Conservation (phyloP, 2,888 invertebrate species). For the Lepetodrilus schrolli region DNA sequence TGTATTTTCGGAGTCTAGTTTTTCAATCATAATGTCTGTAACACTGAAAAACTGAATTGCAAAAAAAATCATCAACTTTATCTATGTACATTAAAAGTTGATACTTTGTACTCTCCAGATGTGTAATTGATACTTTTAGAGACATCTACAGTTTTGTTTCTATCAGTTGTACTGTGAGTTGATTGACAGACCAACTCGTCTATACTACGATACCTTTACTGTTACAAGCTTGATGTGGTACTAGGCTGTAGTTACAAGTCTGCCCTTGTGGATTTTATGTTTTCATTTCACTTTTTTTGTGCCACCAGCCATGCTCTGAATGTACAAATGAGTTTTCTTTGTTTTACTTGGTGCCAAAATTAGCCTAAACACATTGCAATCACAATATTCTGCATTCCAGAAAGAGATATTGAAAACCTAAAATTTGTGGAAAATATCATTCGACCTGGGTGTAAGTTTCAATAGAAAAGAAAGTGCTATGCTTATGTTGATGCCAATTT, state of each 20-base stretch:
- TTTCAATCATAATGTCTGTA: too few species aligned
- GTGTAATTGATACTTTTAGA: too few species aligned
- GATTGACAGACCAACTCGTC: too few species aligned
- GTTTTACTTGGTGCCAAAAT: not conserved
- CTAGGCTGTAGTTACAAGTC: not conserved
- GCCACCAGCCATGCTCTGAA: conserved; percentile 7
- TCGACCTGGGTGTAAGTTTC: not conserved
- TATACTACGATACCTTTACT: too few species aligned
- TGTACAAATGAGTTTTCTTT: conserved; percentile 13
- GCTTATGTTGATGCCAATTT: too few species aligned
- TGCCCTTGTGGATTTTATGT: not conserved
- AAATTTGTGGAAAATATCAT: conserved; percentile 15
- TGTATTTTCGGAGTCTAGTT: too few species aligned
- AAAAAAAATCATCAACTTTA: too few species aligned
- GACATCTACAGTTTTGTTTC: too few species aligned
- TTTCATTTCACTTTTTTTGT: conserved; percentile 21
- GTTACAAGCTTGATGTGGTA: not conserved
- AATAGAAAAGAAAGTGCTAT: not conserved
- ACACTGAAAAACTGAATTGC: too few species aligned
- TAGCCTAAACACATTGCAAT: not conserved
- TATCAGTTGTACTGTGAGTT: too few species aligned
- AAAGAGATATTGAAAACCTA: not conserved
- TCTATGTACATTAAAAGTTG: too few species aligned
- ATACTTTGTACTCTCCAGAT: too few species aligned
- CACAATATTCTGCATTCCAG: conserved; percentile 4